These are phyloP conservation scores for Scleropages formosus DNA, from an alignment of 2,797 vertebrate species.

Conservation along the genomic window DNA sequence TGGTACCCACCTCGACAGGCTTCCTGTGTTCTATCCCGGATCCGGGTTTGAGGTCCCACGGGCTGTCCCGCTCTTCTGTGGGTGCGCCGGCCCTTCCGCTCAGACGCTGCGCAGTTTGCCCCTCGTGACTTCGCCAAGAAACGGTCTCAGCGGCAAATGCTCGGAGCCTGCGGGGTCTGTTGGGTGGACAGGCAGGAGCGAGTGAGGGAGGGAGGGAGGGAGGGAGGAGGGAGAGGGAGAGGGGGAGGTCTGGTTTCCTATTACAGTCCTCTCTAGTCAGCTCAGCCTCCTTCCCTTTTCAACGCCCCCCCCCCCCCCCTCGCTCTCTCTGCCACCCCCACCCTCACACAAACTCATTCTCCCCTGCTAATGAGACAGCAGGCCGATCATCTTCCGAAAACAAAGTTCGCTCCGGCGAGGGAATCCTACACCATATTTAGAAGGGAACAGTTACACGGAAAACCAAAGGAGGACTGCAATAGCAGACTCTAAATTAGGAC, in stretches of 20 bases:
- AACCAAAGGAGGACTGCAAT: not conserved
- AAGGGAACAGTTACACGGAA: constrained; percentile 3
- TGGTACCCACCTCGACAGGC: constrained; percentile 53
- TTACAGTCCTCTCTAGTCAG: constrained; percentile 65
- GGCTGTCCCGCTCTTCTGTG: not conserved
- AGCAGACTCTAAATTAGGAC: not conserved
- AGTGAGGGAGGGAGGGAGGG: constrained; percentile 44
- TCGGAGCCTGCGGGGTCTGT: constrained; percentile 63
- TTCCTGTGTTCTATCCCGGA: constrained; percentile 24
- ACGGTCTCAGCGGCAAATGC: constrained; percentile 40
- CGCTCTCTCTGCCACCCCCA: constrained; percentile 31
- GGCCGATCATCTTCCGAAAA: constrained; percentile 26
- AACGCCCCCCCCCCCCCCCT: constrained; percentile 47
- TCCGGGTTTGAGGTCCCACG: not conserved
- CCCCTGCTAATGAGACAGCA: constrained; percentile 36
- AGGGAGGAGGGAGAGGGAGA: constrained; percentile 46
- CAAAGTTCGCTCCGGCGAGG: constrained; percentile 32
- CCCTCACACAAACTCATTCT: constrained; percentile 32
- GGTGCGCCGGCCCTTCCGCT: not conserved
- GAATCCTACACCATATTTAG: constrained; percentile 27
- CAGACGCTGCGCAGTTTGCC: constrained; percentile 6
- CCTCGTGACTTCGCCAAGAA: constrained; percentile 25
- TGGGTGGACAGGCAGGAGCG: constrained; percentile 56
- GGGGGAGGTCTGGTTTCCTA: constrained; percentile 70
- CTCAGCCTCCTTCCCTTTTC: constrained; percentile 17